Evolutionary conservation across 2,113 vertebrate genomes (phyloP).

Genomic region (Chaetops frenatus): DNA sequence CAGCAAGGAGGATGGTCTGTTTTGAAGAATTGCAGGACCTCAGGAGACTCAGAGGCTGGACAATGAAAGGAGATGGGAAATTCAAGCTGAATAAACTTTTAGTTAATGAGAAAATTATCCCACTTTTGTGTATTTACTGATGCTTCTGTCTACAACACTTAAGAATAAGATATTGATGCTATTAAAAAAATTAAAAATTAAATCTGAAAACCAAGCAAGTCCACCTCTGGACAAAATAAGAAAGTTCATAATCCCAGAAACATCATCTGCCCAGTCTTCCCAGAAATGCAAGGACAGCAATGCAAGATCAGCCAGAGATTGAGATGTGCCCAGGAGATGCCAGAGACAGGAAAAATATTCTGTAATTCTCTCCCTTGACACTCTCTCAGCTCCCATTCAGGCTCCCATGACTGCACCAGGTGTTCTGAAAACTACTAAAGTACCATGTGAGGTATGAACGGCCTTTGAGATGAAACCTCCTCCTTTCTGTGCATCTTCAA

Average conservation of each 20-base stretch:
- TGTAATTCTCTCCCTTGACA: not conserved
- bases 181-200: not conserved
- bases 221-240: not conserved
- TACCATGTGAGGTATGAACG: not conserved
- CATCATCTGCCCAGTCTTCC: not conserved
- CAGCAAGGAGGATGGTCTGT: not conserved
- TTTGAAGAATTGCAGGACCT: not conserved
- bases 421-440: not conserved
- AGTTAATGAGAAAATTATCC: not conserved
- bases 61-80: not conserved
- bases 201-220: fast-evolving
- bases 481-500: not conserved
- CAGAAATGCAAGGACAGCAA: not conserved
- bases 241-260: not conserved
- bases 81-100: not conserved
- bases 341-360: not conserved
- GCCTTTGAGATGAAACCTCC: not conserved
- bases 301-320: not conserved
- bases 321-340: not conserved
- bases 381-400: not conserved
- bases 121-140: not conserved
- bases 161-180: not conserved
- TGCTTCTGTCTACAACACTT: not conserved
- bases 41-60: not conserved
- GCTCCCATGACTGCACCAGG: not conserved